A percentile compares a stretch with the other conserved stretches of the same genome.
Conservation (phyloP, 2,797 vertebrate genomes). For the Eleutherodactylus coqui region DNA sequence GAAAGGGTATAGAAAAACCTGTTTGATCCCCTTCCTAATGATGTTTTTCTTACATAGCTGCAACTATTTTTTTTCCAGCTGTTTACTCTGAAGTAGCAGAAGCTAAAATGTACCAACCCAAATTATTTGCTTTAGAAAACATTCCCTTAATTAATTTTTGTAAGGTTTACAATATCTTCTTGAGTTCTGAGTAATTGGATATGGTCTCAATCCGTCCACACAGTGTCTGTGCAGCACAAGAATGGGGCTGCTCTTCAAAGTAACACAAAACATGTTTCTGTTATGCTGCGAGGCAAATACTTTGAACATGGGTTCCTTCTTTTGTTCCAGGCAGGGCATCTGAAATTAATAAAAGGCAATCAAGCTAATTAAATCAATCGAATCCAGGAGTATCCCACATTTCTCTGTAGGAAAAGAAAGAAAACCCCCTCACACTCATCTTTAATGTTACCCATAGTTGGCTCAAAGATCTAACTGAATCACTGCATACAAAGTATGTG, state of each 20-base stretch:
- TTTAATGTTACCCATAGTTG: conserved; percentile 72
- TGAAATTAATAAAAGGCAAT: conserved; percentile 83
- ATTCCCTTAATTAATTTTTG: conserved; percentile 81
- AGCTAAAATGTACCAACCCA: conserved; percentile 70
- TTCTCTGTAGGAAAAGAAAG: conserved; percentile 65
- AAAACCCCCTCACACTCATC: conserved; percentile 75
- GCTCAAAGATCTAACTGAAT: conserved; percentile 51
- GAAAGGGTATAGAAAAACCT: conserved; percentile 31
- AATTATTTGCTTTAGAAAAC: conserved; percentile 76
- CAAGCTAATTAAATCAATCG: conserved; percentile 84
- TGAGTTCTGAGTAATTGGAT: conserved; percentile 82
- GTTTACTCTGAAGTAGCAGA: conserved; percentile 75
- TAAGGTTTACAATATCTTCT: conserved; percentile 79
- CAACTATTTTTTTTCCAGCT: conserved; percentile 72
- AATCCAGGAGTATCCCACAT: conserved; percentile 80
- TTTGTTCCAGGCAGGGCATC: conserved; percentile 74
- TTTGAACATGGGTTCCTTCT: conserved; percentile 82
- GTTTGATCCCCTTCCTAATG: conserved; percentile 51
- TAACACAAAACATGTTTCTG: conserved; percentile 81
- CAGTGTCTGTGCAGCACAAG: conserved; percentile 78
- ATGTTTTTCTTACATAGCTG: conserved; percentile 47
- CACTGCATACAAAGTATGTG: conserved; percentile 32
- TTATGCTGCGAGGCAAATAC: conserved; percentile 79
- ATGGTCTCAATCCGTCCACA: conserved; percentile 76
- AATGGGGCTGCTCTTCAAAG: conserved; percentile 74